Evolutionary conservation across 1,140 invertebrate genomes (phyloP).

Genomic region (Acromyrmex charruanus): DNA sequence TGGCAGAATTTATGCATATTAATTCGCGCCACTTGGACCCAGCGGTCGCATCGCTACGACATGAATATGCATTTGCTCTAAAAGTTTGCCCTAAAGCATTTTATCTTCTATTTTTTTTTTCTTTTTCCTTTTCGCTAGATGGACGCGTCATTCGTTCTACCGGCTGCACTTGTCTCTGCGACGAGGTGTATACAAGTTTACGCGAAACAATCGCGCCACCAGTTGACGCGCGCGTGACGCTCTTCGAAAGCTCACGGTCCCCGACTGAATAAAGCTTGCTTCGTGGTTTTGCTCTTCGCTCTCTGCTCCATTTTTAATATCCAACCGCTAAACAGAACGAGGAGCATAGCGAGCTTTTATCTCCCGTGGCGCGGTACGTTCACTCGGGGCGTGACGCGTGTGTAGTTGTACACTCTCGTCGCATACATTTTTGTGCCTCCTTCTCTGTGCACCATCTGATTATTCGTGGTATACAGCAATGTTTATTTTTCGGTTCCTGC

Average conservation of each 20-base stretch:
- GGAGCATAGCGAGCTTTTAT: slow-evolving; percentile 64
- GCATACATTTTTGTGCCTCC: slow-evolving; percentile 36
- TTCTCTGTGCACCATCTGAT: neutral
- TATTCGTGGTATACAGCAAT: slow-evolving; percentile 23
- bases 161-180: slow-evolving; percentile 48
- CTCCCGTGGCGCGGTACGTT: slow-evolving; percentile 25
- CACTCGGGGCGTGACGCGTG: neutral
- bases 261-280: slow-evolving; percentile 61
- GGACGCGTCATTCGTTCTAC: slow-evolving; percentile 38
- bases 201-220: slow-evolving; percentile 67
- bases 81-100: slow-evolving; percentile 67
- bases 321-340: slow-evolving; percentile 23
- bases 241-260: slow-evolving; percentile 37
- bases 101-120: slow-evolving; percentile 43
- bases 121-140: neutral
- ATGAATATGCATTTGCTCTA: slow-evolving; percentile 80
- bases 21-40: slow-evolving; percentile 72
- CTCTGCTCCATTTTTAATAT: slow-evolving; percentile 70
- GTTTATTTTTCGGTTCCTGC: slow-evolving; percentile 65
- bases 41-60: slow-evolving; percentile 60
- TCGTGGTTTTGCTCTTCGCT: neutral
- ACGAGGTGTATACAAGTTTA: slow-evolving; percentile 52
- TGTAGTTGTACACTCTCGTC: neutral
- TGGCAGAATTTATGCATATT: slow-evolving; percentile 80
- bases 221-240: slow-evolving; percentile 47